phyloP scores from a whole-genome alignment of 1,140 invertebrate genomes.

The Neotoxoptera formosana region DNA sequence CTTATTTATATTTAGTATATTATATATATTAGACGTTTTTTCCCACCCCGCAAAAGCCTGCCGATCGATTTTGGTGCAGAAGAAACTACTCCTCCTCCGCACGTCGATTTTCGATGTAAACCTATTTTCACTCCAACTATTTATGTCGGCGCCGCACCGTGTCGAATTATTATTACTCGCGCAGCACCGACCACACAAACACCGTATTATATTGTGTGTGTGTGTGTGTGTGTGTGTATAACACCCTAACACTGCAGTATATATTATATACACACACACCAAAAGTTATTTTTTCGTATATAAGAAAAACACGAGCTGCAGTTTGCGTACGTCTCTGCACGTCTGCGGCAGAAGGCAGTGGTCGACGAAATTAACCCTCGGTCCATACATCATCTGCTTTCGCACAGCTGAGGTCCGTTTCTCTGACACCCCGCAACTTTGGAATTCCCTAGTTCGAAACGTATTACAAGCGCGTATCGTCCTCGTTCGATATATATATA shows the following conservation, averaged over 20 bases:
- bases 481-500: no score
- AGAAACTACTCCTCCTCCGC: background rate
- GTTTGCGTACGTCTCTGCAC: background rate
- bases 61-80: background rate
- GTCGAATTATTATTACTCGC: background rate
- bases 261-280: background rate
- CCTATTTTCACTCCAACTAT: conserved; percentile 1
- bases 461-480: background rate
- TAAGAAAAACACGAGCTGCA: background rate
- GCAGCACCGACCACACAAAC: background rate
- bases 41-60: background rate
- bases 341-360: background rate
- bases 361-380: conserved; percentile 3
- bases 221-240: no score
- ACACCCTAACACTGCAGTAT: no score
- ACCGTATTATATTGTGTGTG: background rate
- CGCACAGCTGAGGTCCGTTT: background rate
- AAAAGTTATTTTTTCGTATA: conserved; percentile 15
- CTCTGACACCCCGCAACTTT: background rate
- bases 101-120: background rate
- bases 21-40: background rate
- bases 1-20: background rate
- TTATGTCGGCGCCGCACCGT: background rate
- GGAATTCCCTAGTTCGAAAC: background rate
- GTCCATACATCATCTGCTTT: background rate